Base-by-base conservation (phyloP, 2,113 vertebrate species). In the Alouatta palliata region DNA sequence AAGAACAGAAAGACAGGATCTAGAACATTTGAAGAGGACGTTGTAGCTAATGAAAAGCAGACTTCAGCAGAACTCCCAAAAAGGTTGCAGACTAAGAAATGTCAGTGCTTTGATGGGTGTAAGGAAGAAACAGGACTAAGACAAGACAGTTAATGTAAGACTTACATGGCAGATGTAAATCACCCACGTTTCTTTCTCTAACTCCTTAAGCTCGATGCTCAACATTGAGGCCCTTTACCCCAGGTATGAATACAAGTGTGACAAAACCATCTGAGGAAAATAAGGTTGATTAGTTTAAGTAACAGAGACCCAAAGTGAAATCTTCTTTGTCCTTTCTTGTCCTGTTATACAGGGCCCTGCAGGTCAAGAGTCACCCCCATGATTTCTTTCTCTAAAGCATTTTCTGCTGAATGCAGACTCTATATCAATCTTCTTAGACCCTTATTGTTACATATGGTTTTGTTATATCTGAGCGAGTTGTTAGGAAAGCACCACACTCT, bases 321-420 rank as follows among this genome's bases (percentile, higher is more conserved):
- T 40, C 8, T 80, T 52, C 43, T 30, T 73, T 95, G 27, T 54
- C 8, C 3, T 84, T 52, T 37, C n/a, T 73, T 95, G 32, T 54
- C 14, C 3, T 66, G n/a, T 64, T 35, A 49, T 43, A 1, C 54
- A 17, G 20, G 20, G 6, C 37, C 1, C 25, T 8, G 21, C 14
- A 32, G 1, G 0, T 25, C 0, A 64, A n/a, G 11, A 58, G 32
- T 80, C 25, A 79, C 3, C 2, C 3, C 9, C 61, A 11, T 9
- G 9, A 81, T 75, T 84, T 94, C 23, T 40, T 43, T 83, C 10
- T 61, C 2, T 8, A 49, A 91, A 85, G 8, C n/a, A 70, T 40
- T 90, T 64, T 23, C 9, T 73, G 21, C 2, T 68, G 21, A 88
- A 75, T 37, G 40, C 11, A 87, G 2, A 45, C 37, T 94, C 43